Evolutionary conservation across 2,797 vertebrate genomes (phyloP).

Genomic region (Lepus oiostolus): DNA sequence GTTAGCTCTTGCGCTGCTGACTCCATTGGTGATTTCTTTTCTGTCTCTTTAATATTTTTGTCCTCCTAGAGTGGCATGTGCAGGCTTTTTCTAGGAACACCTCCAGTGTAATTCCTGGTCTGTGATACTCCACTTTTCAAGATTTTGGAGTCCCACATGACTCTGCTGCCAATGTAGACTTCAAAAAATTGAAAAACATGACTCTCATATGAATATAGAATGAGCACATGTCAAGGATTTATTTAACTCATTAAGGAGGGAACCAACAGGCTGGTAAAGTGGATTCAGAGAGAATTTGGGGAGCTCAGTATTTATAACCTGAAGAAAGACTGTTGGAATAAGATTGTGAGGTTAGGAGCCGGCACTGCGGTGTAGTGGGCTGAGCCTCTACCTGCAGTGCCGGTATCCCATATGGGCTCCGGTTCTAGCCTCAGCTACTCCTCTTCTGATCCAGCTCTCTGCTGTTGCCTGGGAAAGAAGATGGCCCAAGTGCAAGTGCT

Average conservation of each 20-base stretch:
- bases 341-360: background rate
- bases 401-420: too few relatives aligned
- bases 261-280: background rate
- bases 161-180: background rate
- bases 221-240: background rate
- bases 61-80: background rate
- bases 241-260: conserved; percentile 22
- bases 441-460: too few relatives aligned
- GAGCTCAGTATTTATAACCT: background rate
- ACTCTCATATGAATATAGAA: conserved; percentile 13
- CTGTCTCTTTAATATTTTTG: conserved; percentile 30
- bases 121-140: too few relatives aligned
- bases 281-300: background rate
- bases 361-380: too few relatives aligned
- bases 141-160: background rate
- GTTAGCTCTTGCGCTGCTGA: background rate
- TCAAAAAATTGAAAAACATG: conserved; percentile 47
- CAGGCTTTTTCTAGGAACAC: background rate
- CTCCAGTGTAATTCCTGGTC: background rate
- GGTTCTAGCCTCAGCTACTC: too few relatives aligned
- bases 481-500: too few relatives aligned
- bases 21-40: conserved; percentile 23
- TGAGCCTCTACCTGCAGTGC: too few relatives aligned
- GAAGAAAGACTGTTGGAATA: background rate
- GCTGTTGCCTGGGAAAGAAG: too few relatives aligned